Base-by-base conservation (phyloP, 2,888 invertebrate genomes). In the Volucella bombylans region DNA sequence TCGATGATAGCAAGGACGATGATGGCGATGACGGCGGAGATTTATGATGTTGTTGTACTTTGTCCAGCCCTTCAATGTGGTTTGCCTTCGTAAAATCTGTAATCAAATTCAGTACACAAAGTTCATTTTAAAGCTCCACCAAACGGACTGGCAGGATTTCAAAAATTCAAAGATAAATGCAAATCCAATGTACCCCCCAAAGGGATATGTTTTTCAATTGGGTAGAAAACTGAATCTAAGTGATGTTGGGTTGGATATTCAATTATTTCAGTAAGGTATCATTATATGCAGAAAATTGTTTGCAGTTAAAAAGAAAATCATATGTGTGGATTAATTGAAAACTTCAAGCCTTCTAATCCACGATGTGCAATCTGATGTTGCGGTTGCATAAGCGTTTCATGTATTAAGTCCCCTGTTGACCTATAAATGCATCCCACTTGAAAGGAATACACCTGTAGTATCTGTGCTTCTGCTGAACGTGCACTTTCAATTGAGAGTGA, bases 401-500 rank as follows among this genome's bases (percentile, higher is more conserved):
- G 64, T 54, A 57, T 64, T 57, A 73, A 65, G 57, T 49, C 49
- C 64, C 47, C 55, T 57, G 55, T 73, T 73, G 73, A 73, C 73
- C 73, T 41, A 64, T 72, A 71, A 65, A 72, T 47, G 65, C 39
- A 50, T 43, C 18, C 52, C 57, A n/a, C 59, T 39, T n/a, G 14
- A 18, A 50, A 50, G 11, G 23, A 71, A 64, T 18, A 72, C 52
- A 23, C 31, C 31, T 6, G 31, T 31, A 6, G 31, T 31, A 31
- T 31, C 59, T 64, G 39, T 39, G 47, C 54, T 6, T 6, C 31
- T 78, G 14, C 73, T 65, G 41, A 49, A 62, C 45, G 55, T 73
- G 67, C 54, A 73, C 47, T 73, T 80, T 68, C 54, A 55, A 68
- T 62, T 67, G 61, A 31, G 54, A 73, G 54, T 54, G 55, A 73